phyloP scores from a whole-genome alignment of 2,888 invertebrate genomes.

The Oscheius myriophilus region DNA sequence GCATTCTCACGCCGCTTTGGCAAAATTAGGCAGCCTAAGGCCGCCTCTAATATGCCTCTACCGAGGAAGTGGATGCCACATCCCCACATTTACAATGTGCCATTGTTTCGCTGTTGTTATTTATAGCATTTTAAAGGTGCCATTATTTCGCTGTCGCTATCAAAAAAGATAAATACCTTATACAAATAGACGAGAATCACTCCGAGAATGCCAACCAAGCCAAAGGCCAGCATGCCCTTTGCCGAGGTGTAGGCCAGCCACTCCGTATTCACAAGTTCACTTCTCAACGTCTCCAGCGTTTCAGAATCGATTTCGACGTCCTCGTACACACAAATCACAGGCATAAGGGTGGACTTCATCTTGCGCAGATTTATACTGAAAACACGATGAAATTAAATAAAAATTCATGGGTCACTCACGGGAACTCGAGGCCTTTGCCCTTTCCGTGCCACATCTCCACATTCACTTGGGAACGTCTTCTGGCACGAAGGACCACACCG shows the following conservation, averaged over 20 bases:
- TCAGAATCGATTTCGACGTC: conserved; percentile 62
- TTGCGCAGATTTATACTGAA: conserved; percentile 50
- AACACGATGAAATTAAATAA: not conserved
- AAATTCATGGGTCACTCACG: conserved; percentile 57
- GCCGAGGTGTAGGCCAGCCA: conserved; percentile 25
- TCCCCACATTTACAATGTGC: too few species aligned
- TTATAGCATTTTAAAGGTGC: too few species aligned
- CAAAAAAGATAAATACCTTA: not conserved
- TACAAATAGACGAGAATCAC: not conserved
- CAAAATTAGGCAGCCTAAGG: too few species aligned
- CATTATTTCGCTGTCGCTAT: too few species aligned
- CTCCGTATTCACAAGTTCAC: conserved; percentile 30
- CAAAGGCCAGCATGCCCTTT: conserved; percentile 16
- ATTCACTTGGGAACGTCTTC: conserved; percentile 55
- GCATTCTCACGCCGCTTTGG: too few species aligned
- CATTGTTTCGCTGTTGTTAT: too few species aligned
- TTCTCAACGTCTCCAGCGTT: conserved; percentile 15
- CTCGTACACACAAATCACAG: conserved; percentile 54
- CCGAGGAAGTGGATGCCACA: too few species aligned
- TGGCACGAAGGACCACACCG: conserved; percentile 53
- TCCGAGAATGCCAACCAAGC: conserved; percentile 5
- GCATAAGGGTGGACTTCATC: conserved; percentile 60
- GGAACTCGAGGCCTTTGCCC: conserved; percentile 60
- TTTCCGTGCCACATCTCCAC: conserved; percentile 68
- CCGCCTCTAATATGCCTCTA: too few species aligned